Evolutionary conservation across 2,113 vertebrate species (phyloP).

Genomic region (Hypomesus transpacificus): DNA sequence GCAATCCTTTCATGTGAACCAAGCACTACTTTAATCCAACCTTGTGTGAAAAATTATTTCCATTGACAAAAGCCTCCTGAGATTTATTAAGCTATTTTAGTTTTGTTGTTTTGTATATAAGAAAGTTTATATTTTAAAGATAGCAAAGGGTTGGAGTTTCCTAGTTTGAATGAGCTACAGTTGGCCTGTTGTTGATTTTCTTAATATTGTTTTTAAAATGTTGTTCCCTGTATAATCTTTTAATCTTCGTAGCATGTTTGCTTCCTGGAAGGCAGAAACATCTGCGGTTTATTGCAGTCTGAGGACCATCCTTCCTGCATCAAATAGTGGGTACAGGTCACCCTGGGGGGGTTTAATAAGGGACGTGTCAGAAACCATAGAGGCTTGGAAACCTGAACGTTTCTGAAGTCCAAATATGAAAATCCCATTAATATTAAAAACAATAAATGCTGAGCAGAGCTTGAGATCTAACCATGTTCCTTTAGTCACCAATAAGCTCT

Average conservation of each 20-base stretch:
- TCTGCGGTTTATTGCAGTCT: constrained; percentile 38
- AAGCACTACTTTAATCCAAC: not conserved
- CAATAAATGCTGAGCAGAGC: constrained; percentile 20
- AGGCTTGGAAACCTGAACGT: constrained; percentile 35
- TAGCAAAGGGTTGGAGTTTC: not conserved
- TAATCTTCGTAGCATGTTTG: constrained; percentile 9
- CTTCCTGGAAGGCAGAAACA: constrained; percentile 9
- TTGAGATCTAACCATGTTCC: constrained; percentile 6
- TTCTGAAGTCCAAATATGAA: constrained; percentile 43
- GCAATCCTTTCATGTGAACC: not conserved
- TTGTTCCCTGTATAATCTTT: constrained; percentile 10
- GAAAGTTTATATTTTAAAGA: not conserved
- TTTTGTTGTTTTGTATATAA: too few relatives aligned
- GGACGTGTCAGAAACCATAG: constrained; percentile 45
- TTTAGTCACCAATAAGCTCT: constrained; percentile 38
- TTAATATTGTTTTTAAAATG: not conserved
- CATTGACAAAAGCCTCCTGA: too few relatives aligned
- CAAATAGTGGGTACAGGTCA: constrained; percentile 46
- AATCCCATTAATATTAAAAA: constrained; percentile 53
- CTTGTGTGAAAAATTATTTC: not conserved
- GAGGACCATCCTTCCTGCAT: constrained; percentile 15
- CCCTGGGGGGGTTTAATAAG: constrained; percentile 51
- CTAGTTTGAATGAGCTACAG: not conserved
- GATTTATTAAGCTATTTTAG: too few relatives aligned
- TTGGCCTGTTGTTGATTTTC: not conserved